phyloP scores from a whole-genome alignment of 2,888 invertebrate genomes.

The Molanna angustata region DNA sequence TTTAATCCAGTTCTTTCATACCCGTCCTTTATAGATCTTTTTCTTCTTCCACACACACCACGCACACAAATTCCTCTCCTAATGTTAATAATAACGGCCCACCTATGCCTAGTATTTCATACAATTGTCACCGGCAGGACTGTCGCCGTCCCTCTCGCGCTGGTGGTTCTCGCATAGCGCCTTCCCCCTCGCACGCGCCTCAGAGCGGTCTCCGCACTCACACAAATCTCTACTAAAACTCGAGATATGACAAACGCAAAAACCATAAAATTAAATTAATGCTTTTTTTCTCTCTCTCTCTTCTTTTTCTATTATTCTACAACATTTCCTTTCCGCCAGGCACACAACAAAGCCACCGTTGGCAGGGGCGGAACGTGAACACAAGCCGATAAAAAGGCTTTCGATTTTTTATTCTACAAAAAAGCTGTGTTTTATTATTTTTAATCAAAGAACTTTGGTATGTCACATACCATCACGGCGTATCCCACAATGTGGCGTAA shows the following conservation, averaged over 20 bases:
- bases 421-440: too few relatives aligned
- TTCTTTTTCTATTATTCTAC: conserved; percentile 31
- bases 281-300: conserved; percentile 36
- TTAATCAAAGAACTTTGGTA: too few relatives aligned
- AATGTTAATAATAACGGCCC: conserved; percentile 32
- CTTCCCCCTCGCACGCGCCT: conserved; percentile 21
- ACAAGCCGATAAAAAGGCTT: too few relatives aligned
- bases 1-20: not conserved
- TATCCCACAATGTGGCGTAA: too few relatives aligned
- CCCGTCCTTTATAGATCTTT: not conserved
- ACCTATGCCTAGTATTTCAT: conserved; percentile 33
- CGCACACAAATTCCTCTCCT: conserved; percentile 18
- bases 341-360: too few relatives aligned
- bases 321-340: conserved; percentile 23
- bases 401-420: too few relatives aligned
- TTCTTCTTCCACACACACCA: conserved; percentile 3
- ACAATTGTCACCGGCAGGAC: conserved; percentile 29
- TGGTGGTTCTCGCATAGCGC: not conserved
- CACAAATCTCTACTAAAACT: conserved; percentile 50
- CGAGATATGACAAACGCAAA: conserved; percentile 55
- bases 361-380: too few relatives aligned
- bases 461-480: too few relatives aligned
- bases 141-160: conserved; percentile 10
- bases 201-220: conserved; percentile 25
- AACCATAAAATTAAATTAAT: conserved; percentile 59